A percentile compares a stretch with the other conserved stretches of the same genome.
These are phyloP conservation scores for Cyanoderma ruficeps DNA, from an alignment of 2,113 vertebrate species.

Conservation along the genomic window DNA sequence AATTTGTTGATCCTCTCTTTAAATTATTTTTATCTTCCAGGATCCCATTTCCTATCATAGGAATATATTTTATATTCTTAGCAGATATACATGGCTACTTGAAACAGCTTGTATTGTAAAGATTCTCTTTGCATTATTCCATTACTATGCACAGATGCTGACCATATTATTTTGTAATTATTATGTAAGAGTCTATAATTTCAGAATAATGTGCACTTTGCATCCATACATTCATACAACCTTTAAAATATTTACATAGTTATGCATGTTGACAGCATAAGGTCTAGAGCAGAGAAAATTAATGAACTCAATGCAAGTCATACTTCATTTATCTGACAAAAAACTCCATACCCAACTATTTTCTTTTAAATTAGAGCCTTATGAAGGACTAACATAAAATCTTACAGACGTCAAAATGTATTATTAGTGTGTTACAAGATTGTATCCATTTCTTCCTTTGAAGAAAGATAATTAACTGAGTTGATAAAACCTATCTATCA, in stretches of 20 bases:
- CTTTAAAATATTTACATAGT: not conserved
- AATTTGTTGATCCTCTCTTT: not conserved
- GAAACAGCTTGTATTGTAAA: not conserved
- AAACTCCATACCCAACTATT: fast-evolving
- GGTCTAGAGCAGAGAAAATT: not conserved
- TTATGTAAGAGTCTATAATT: not conserved
- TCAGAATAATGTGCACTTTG: not conserved
- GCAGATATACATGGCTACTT: not conserved
- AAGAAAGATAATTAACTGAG: not conserved
- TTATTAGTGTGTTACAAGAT: not conserved
- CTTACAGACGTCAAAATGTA: not conserved
- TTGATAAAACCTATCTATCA: not conserved
- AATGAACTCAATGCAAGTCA: not conserved
- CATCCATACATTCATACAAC: not conserved
- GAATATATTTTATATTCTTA: not conserved
- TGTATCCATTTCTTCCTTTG: not conserved
- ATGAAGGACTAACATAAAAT: not conserved
- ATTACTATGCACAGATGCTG: not conserved
- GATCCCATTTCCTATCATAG: not conserved
- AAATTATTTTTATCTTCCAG: not conserved
- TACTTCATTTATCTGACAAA: not conserved
- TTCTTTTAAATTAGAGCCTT: not conserved
- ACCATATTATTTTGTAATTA: not conserved
- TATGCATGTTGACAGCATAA: not conserved
- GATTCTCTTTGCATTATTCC: not conserved